Evolutionary conservation across 1,140 invertebrate species (phyloP).

Genomic region (Anoplophora glabripennis): DNA sequence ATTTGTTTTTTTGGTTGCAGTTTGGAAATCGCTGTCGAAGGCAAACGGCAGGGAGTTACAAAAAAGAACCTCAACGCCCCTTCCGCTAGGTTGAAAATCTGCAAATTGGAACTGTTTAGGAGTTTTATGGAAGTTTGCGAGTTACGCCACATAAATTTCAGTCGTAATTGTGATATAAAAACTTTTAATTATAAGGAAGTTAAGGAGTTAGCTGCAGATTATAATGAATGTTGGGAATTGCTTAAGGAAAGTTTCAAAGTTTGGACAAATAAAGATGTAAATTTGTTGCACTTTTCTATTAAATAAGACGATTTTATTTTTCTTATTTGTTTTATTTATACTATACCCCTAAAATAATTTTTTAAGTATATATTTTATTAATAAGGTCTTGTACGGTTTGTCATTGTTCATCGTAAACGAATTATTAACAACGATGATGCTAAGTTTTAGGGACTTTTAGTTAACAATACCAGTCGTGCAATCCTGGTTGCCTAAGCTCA

Average conservation of each 20-base stretch:
- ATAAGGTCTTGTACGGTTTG: too few species aligned
- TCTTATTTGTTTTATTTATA: too few species aligned
- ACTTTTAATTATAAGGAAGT: slow-evolving; percentile 51
- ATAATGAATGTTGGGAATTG: slow-evolving; percentile 51
- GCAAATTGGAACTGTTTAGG: slow-evolving; percentile 62
- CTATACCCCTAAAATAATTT: too few species aligned
- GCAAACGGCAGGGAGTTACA: slow-evolving; percentile 76
- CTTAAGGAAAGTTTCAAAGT: slow-evolving; percentile 54
- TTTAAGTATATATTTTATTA: too few species aligned
- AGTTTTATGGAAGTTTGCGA: slow-evolving; percentile 54
- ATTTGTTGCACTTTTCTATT: slow-evolving; percentile 44
- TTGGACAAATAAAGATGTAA: slow-evolving; percentile 58
- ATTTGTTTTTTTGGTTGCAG: slow-evolving; percentile 50
- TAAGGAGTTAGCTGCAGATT: slow-evolving; percentile 51
- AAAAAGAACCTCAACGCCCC: slow-evolving; percentile 63
- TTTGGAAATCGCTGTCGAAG: slow-evolving; percentile 74
- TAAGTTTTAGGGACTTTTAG: too few species aligned
- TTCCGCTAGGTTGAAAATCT: slow-evolving; percentile 57
- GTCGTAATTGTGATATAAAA: slow-evolving; percentile 31
- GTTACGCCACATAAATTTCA: slow-evolving; percentile 34
- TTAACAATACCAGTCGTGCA: too few species aligned
- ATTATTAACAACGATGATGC: too few species aligned
- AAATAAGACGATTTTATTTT: slow-evolving; percentile 2
- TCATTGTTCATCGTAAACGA: too few species aligned
- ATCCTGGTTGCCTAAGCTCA: too few species aligned